Conservation (phyloP, 1,140 invertebrate genomes). For the Drosophila chauvacae region DNA sequence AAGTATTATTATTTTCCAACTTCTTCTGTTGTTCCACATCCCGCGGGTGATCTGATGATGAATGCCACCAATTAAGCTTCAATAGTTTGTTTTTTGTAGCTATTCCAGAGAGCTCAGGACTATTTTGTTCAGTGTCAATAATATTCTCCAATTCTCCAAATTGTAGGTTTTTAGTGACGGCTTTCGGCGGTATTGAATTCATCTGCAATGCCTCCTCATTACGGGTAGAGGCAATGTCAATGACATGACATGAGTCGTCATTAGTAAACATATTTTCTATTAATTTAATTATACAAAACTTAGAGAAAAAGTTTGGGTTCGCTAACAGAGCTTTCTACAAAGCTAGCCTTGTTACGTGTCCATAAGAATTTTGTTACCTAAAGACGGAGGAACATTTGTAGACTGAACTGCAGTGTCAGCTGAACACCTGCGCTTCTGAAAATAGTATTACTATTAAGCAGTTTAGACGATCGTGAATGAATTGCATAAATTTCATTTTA, state of each 20-base stretch:
- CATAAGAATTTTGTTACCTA: neutral
- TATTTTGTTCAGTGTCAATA: constrained; percentile 2
- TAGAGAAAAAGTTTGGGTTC: neutral
- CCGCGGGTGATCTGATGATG: constrained; percentile 43
- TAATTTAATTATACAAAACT: neutral
- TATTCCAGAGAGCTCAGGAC: constrained; percentile 44
- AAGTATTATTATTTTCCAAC: constrained; percentile 58
- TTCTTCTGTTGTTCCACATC: constrained; percentile 15
- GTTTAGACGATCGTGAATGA: neutral
- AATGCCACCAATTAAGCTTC: constrained; percentile 77
- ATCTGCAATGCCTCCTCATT: constrained; percentile 52
- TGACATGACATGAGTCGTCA: constrained; percentile 1
- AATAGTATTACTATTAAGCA: neutral
- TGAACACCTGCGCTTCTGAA: constrained; percentile 18
- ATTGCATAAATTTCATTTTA: constrained; percentile 31
- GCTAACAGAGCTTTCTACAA: neutral
- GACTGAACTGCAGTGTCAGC: constrained; percentile 53
- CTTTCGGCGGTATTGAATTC: constrained; percentile 26
- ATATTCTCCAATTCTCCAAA: neutral
- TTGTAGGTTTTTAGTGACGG: neutral
- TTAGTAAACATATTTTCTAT: constrained; percentile 37
- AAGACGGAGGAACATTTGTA: neutral
- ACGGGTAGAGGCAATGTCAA: constrained; percentile 9
- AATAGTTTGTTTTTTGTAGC: constrained; percentile 69
- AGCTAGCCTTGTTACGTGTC: constrained; percentile 2